These are phyloP conservation scores for Diabrotica balteata DNA, from an alignment of 2,888 invertebrate genomes.

Conservation along the genomic window DNA sequence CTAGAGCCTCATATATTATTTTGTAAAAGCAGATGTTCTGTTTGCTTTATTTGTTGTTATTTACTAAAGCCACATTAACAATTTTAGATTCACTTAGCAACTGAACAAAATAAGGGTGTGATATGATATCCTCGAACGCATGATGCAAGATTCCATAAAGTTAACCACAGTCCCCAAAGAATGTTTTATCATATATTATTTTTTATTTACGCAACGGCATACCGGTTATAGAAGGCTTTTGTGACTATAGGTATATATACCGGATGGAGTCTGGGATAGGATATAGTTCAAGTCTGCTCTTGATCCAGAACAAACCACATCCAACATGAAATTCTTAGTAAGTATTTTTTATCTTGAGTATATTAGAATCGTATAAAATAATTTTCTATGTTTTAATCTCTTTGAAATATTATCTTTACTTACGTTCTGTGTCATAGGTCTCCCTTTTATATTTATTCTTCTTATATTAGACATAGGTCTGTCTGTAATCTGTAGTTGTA, in stretches of 20 bases:
- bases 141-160: slow-evolving; percentile 1
- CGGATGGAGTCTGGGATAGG: background rate
- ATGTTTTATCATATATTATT: background rate
- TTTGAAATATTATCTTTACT: background rate
- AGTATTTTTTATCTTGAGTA: background rate
- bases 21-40: too few relatives aligned
- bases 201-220: background rate
- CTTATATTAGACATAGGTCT: too few relatives aligned
- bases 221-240: background rate
- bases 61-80: too few relatives aligned
- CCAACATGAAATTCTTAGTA: slow-evolving; percentile 27
- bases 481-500: too few relatives aligned
- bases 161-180: background rate
- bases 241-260: slow-evolving; percentile 21
- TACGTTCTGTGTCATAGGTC: too few relatives aligned
- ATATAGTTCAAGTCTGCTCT: slow-evolving; percentile 8
- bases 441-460: too few relatives aligned
- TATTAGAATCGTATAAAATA: too few relatives aligned
- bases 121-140: background rate
- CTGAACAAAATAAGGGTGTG: too few relatives aligned
- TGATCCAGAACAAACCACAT: background rate
- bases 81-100: too few relatives aligned
- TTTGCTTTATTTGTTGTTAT: too few relatives aligned
- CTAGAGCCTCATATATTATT: too few relatives aligned
- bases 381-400: background rate